phyloP scores from a whole-genome alignment of 2,113 vertebrate species.

The Mus musculus region GRCm39 chrX:164493001-164493500 shows the following conservation, averaged over 20 bases:
- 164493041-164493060: not conserved
- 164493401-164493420: not conserved
- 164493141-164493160: not conserved
- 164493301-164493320: not conserved
- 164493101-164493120: not conserved
- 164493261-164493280: not conserved
- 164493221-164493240: constrained; percentile 20
- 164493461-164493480: not conserved
- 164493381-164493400: no score
- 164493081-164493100: not conserved
- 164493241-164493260: not conserved
- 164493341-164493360: not conserved
- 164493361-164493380: constrained; percentile 9
- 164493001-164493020: not conserved
- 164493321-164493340: not conserved
- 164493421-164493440: not conserved
- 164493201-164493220: not conserved
- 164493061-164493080: not conserved
- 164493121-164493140: not conserved
- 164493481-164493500: not conserved
- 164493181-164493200: not conserved
- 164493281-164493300: not conserved
- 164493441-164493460: not conserved
- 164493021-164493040: not conserved
- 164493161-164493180: not conserved